phyloP scores from a whole-genome alignment of 1,140 invertebrate species.

The Camponotus pennsylvanicus region DNA sequence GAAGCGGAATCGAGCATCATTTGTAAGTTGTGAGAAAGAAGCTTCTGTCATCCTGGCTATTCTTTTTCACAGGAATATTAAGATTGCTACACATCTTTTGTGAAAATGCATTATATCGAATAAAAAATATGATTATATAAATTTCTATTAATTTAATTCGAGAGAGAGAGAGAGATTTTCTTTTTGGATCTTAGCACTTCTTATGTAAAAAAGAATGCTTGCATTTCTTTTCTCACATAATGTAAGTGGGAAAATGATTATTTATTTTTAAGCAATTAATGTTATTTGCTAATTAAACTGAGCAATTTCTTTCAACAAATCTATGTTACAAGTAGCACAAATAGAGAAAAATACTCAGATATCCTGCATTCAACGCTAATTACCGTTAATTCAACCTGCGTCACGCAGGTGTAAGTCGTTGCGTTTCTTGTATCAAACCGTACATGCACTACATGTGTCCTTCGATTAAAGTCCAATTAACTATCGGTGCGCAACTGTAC shows the following conservation, averaged over 20 bases:
- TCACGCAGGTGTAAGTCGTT: conserved; percentile 9
- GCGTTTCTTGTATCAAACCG: background rate
- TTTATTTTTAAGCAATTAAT: conserved; percentile 15
- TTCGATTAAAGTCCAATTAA: conserved; percentile 76
- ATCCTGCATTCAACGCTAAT: conserved; percentile 13
- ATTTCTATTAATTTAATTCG: conserved; percentile 29
- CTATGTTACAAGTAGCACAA: background rate
- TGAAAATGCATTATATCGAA: background rate
- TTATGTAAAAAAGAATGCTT: background rate
- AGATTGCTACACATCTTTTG: background rate
- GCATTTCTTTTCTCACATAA: no score
- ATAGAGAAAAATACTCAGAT: background rate
- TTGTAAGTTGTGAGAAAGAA: conserved; percentile 18
- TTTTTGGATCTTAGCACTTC: background rate
- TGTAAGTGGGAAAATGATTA: background rate
- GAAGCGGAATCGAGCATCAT: conserved; percentile 11
- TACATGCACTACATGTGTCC: conserved; percentile 52
- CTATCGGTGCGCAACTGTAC: conserved; percentile 59
- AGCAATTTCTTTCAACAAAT: background rate
- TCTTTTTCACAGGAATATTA: background rate
- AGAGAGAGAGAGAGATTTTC: background rate
- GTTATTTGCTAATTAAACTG: background rate
- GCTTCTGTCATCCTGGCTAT: background rate
- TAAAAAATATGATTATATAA: background rate
- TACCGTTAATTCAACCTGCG: conserved; percentile 10